Base-by-base conservation (phyloP, 2,888 invertebrate genomes). In the Cryptus viduatorius region DNA sequence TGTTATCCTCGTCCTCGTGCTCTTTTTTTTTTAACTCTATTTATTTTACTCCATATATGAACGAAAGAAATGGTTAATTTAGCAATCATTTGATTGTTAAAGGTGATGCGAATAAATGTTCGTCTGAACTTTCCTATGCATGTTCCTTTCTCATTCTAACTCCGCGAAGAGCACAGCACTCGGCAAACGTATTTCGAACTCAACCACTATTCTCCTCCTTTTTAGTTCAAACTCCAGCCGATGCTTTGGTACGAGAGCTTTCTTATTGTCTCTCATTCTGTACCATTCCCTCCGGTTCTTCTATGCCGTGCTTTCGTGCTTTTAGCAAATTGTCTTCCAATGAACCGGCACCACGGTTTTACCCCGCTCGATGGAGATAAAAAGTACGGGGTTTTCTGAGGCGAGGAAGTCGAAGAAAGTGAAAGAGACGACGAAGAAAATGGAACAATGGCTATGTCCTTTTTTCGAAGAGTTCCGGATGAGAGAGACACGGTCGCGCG, bases 281-380 rank as follows among this genome's bases (percentile, higher is more conserved):
- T 56, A 48, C 24, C 16, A 64, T 72, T 50, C 46, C 10, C 65
- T 50, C 61, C 67, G 56, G 42, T 75, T 80, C 42, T 82, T 75
- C 80, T 61, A 31, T 61, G 14, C 59, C 59, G 31, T 61, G 79
- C 77, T 80, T 65, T 72, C 68, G 78, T 71, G 85, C 87, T 87
- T 86, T 86, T 85, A 87, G 87, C 87, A 84, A 87, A 86, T 87
- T 87, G 87, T 86, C 86, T 87, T 86, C 71, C 83, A 83, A 86
- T 84, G 82, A 73, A 77, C 46, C 75, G 76, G 16, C 61, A 71
- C 71, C 67, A 29, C 19, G 68, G 48, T 75, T 46, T 68, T 75
- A 68, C 37, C 37, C 24, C n/a, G 29, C 61, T 31, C 64, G 42
- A 14, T 8, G 8, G 2, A 50, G 50, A 61, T 61, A 61, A 61